Percentiles rank a stretch among this genome's conserved stretches.
phyloP scores from a whole-genome alignment of 2,113 vertebrate species.

The Mugil cephalus region DNA sequence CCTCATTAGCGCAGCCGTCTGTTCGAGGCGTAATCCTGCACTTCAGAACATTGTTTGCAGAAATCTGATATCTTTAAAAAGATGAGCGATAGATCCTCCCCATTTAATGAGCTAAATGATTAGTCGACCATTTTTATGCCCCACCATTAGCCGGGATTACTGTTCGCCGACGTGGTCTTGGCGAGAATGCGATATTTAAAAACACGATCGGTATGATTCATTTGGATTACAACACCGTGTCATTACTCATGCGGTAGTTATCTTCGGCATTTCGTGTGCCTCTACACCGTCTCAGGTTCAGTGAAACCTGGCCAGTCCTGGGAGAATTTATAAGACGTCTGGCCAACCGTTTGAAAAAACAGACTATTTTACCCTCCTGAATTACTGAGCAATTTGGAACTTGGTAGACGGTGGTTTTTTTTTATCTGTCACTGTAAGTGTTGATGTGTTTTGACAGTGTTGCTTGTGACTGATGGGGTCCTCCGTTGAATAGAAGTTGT shows the following conservation, averaged over 20 bases:
- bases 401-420: constrained; percentile 19
- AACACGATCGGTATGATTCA: constrained; percentile 3
- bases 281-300: constrained; percentile 9
- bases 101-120: constrained; percentile 63
- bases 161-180: constrained; percentile 25
- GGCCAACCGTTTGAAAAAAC: constrained; percentile 35
- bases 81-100: constrained; percentile 34
- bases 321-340: constrained; percentile 34
- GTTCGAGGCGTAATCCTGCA: constrained; percentile 16
- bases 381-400: constrained; percentile 29
- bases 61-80: constrained; percentile 33
- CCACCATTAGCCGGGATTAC: constrained; percentile 11
- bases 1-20: constrained; percentile 10
- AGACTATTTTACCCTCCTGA: constrained; percentile 3
- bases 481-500: constrained; percentile 57
- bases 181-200: not conserved
- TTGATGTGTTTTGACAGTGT: constrained; percentile 65
- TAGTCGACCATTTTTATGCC: constrained; percentile 51
- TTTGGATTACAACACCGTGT: not conserved
- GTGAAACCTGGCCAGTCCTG: constrained; percentile 34
- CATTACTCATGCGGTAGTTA: not conserved
- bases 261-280: not conserved
- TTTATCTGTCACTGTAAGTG: constrained; percentile 47
- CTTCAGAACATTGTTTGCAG: constrained; percentile 33
- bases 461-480: constrained; percentile 66